Conservation (phyloP, 2,797 vertebrate species). For the Oreortyx pictus region DNA sequence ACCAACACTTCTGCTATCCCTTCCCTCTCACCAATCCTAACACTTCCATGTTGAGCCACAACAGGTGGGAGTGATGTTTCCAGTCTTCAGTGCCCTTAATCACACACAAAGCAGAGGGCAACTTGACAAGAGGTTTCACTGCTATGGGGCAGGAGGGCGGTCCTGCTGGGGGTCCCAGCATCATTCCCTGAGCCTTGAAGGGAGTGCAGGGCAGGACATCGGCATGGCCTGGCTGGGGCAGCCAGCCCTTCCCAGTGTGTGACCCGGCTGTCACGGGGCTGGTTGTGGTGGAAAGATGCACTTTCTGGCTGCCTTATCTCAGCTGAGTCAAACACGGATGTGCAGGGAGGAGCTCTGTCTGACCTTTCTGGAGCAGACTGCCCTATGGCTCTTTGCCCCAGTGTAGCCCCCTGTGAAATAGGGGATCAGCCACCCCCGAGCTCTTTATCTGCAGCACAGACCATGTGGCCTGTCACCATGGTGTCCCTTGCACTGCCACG, state of each 20-base stretch:
- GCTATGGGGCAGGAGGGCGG: neutral
- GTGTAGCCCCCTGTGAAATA: accelerated
- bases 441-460: neutral
- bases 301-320: neutral
- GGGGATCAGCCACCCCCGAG: accelerated
- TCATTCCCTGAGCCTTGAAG: accelerated
- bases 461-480: neutral
- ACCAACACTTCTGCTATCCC: neutral
- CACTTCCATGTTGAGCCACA: neutral
- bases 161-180: neutral
- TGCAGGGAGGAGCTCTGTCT: neutral
- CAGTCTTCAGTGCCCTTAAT: neutral
- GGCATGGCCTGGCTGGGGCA: neutral
- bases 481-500: neutral
- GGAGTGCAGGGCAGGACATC: accelerated
- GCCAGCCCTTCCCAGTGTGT: neutral
- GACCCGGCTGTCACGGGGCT: neutral
- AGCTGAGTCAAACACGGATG: neutral
- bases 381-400: accelerated
- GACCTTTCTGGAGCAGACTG: neutral
- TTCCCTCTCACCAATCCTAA: neutral
- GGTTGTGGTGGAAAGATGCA: accelerated
- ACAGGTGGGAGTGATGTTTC: neutral
- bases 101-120: neutral
- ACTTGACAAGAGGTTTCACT: neutral